Base-by-base conservation (phyloP, 2,113 vertebrate genomes). In the Madoqua kirkii region DNA sequence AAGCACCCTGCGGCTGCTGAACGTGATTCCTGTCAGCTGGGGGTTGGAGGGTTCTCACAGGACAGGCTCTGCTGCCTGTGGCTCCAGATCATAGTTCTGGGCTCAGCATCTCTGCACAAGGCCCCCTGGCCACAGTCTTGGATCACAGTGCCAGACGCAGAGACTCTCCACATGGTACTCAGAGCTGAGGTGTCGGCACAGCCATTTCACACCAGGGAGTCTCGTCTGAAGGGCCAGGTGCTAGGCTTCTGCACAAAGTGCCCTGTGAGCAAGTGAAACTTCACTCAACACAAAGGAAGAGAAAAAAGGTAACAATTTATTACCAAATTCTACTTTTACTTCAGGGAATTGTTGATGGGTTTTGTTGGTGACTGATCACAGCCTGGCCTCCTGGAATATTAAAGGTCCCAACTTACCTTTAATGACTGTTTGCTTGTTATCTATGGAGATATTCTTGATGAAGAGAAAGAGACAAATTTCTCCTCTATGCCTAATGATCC, bases 151-250 rank as follows among this genome's bases (percentile, higher is more conserved):
- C n/a, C n/a, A n/a, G n/a, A n/a, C n/a, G n/a, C n/a, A n/a, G n/a
- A n/a, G n/a, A n/a, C n/a, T 36, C n/a, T 74, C n/a, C n/a, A 40
- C 67, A 74, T 0, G 10, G 67, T 19, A n/a, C 19, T 40, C 19
- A 21, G 19, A 71, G 67, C n/a, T 40, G 64, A 21, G 1, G 36
- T 36, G n/a, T 23, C 4, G 0, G n/a, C n/a, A 2, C 3, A 11
- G 64, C n/a, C 64, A 36, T 71, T 36, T 71, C 6, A 10, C 17
- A 36, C 19, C n/a, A 11, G 17, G 17, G 17, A 36, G 33, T 36
- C 8, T 36, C 1, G 17, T 11, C 64, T 23, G n/a, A 71, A 71
- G 9, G 16, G 0, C 16, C 4, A 2, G 54, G 54, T 54, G 40
- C 17, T 0, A 54, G 64, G 4, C n/a, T 19, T 36, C n/a, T 71